Evolutionary conservation across 1,140 invertebrate species (phyloP), one percentile per base, ranked within the genome.

Genomic region (Drosophila dunni): DNA sequence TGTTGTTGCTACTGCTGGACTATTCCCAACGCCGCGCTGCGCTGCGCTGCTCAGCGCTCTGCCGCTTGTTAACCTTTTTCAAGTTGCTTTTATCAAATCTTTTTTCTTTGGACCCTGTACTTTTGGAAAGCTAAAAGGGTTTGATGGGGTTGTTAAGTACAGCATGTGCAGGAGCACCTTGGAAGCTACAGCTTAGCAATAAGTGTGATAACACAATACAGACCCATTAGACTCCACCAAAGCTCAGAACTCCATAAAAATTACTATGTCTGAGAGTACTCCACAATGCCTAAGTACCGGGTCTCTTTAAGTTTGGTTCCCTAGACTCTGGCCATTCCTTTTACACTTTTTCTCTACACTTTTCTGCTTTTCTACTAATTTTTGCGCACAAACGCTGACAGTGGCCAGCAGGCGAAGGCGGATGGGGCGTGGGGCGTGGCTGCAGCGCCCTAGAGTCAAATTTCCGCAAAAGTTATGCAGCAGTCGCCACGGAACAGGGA

Each of bases 61-160:
- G 68, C 67, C 79, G 84, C 80, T 89, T 89, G 84, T 89, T 89
- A 89, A 89, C 84, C 84, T 81, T 89, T 86, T 78, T 77, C 70
- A 71, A 89, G 77, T 83, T 78, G 69, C 66, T 69, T 81, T 75
- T 71, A 58, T 54, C 66, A 79, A 70, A 69, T 58, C 57, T 60
- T 57, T 62, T 51, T 15, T 54, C 24, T 29, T 29, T 29, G 24
- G 24, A 29, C 24, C 24, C 24, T 29, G 24, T 29, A 29, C 6
- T 29, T 29, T 29, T 29, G 24, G 5, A 29, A 3, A 29, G 24
- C 4, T 29, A 29, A 6, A 29, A 29, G 24, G 1, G 24, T 29
- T 4, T 29, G 4, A 29, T 29, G 24, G 1, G 24, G 5, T 4
- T 29, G 6, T 6, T 29, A 29, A 29, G 0, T 5, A 3, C 24